A percentile compares a stretch with the other conserved stretches of the same genome.
These are phyloP conservation scores for Macrostomum cliftonense DNA, from an alignment of 2,888 invertebrate species.

Conservation along the genomic window DNA sequence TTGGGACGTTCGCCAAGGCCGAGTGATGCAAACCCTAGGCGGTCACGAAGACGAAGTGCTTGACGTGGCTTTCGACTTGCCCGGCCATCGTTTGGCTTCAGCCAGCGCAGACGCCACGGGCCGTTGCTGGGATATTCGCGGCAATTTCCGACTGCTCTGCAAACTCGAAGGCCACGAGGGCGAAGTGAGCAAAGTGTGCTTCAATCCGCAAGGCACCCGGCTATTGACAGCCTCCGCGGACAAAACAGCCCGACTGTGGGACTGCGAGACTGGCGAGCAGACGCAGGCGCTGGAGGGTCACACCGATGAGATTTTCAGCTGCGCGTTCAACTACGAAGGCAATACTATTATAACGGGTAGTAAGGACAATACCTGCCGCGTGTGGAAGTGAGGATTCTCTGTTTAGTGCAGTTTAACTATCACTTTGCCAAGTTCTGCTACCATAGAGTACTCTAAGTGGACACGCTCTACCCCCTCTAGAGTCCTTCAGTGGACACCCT, in stretches of 20 bases:
- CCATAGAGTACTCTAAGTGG: too few species aligned
- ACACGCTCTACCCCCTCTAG: too few species aligned
- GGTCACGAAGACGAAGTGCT: slow-evolving; percentile 45
- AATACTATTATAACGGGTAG: slow-evolving; percentile 56
- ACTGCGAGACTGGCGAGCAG: slow-evolving; percentile 50
- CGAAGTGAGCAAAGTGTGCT: slow-evolving; percentile 40
- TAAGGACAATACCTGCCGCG: slow-evolving; percentile 59
- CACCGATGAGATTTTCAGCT: slow-evolving; percentile 60
- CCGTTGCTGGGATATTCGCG: slow-evolving; percentile 47
- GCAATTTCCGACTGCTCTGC: slow-evolving; percentile 34
- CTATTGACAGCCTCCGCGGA: slow-evolving; percentile 59
- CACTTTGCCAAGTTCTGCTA: too few species aligned
- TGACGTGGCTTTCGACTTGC: slow-evolving; percentile 57
- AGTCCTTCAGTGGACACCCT: too few species aligned
- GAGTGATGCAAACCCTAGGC: slow-evolving; percentile 25
- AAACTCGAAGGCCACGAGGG: slow-evolving; percentile 37
- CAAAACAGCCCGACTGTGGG: slow-evolving; percentile 55
- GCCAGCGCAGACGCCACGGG: slow-evolving; percentile 58
- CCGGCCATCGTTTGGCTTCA: slow-evolving; percentile 53
- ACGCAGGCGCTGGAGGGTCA: slow-evolving; percentile 57
- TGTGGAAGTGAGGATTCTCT: slow-evolving; percentile 44
- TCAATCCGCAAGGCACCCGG: slow-evolving; percentile 57
- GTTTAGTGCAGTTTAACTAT: too few species aligned
- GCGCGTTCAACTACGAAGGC: slow-evolving; percentile 58
- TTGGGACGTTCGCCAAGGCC: slow-evolving; percentile 9